Base-by-base conservation (phyloP, 1,140 invertebrate species). In the Gonatopus flavifemur region DNA sequence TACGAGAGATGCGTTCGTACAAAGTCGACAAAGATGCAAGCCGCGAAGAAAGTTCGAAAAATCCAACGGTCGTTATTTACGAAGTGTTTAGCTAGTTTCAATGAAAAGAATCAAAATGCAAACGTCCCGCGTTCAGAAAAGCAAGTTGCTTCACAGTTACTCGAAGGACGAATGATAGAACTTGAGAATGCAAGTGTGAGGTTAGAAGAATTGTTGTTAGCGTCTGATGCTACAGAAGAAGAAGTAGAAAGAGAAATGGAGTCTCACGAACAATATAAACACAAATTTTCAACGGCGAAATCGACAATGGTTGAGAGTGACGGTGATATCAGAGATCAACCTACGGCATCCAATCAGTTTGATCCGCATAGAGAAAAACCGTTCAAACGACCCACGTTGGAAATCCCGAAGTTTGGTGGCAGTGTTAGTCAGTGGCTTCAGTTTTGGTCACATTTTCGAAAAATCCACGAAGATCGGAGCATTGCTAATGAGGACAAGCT, bases 391-490 rank as follows among this genome's bases (percentile, higher is more conserved):
- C 67, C 65, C 0, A 50, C 49, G 1, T 22, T 69, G 0, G 57
- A 70, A 41, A 24, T 69, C 9, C 36, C 45, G n/a, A 67, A 69
- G 28, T 70, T 59, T 25, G 43, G 38, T 28, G 66, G 66, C 2
- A 42, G 57, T 16, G 40, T 69, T 1, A 67, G 52, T 20, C 58
- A 58, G 1, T 71, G 64, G 66, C 35, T 74, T 3, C 22, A 42
- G 0, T 74, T 68, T 45, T 70, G 68, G 68, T 46, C 41, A 0
- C 59, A 66, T 32, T 70, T 70, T 40, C 32, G 52, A 21, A 69
- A 64, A 20, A 65, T 66, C 7, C 45, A 71, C 41, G 54, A 67
- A n/a, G 57, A 67, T 28, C 3, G 10, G 5, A 25, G 28, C 6
- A 52, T 69, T 28, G 38, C 38, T 1, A 40, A 52, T 4, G 58